These are phyloP conservation scores for Corythaixoides concolor DNA, from an alignment of 2,113 vertebrate genomes.

Conservation along the genomic window DNA sequence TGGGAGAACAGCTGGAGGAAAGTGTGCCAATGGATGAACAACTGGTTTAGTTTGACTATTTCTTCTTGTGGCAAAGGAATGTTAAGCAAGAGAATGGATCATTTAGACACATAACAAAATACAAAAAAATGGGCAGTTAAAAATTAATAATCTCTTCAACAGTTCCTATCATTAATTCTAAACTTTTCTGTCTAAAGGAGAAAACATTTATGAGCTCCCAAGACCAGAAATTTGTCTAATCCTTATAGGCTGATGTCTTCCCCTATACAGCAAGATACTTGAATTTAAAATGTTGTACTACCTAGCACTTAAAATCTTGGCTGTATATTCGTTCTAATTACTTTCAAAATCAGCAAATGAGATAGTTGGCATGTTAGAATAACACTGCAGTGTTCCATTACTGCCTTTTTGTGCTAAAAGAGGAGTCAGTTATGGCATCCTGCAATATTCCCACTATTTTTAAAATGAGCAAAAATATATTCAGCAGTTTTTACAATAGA, in stretches of 20 bases:
- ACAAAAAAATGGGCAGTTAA: not conserved
- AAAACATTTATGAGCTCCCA: not conserved
- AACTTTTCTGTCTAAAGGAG: not conserved
- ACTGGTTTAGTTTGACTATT: not conserved
- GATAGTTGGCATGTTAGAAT: constrained; percentile 3
- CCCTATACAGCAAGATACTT: not conserved
- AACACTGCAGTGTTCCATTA: constrained; percentile 3
- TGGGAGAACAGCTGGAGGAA: not conserved
- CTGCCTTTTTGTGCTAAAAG: constrained; percentile 12
- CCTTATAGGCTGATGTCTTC: not conserved
- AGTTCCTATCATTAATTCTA: not conserved
- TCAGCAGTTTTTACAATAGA: not conserved
- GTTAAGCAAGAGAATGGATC: not conserved
- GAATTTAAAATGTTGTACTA: constrained; percentile 7
- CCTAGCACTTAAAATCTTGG: constrained; percentile 46
- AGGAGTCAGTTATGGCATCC: not conserved
- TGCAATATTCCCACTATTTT: constrained; percentile 16
- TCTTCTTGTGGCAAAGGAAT: not conserved
- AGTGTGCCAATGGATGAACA: not conserved
- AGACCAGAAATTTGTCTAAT: not conserved
- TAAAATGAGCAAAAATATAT: constrained; percentile 18
- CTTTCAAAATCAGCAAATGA: constrained; percentile 43
- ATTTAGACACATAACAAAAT: not conserved
- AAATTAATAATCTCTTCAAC: not conserved
- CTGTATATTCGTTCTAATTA: constrained; percentile 42